A percentile compares a stretch with the other conserved stretches of the same genome.
Conservation (phyloP, 2,113 vertebrate species). For the Dolichallabes microphthalmus region DNA sequence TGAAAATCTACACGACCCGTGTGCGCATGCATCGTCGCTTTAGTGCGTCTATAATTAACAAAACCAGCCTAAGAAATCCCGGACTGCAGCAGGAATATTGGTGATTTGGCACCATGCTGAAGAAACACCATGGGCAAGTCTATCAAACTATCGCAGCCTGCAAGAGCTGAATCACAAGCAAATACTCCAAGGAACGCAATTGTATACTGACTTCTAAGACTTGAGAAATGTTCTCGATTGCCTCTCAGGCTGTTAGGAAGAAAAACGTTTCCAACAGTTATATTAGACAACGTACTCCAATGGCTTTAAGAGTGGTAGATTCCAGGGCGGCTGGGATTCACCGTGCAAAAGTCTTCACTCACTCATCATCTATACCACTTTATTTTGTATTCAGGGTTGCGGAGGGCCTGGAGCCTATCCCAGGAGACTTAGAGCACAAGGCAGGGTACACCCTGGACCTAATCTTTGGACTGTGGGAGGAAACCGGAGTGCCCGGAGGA, state of each 20-base stretch:
- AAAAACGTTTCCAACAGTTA: slow-evolving; percentile 5
- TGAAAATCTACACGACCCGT: neutral
- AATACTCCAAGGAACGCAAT: neutral
- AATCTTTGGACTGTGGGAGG: too few species aligned
- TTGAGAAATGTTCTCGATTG: neutral
- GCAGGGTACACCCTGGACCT: too few species aligned
- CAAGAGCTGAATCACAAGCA: neutral
- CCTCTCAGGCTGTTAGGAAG: neutral
- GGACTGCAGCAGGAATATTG: neutral
- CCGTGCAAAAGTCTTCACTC: too few species aligned
- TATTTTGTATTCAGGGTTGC: too few species aligned
- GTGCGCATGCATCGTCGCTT: neutral
- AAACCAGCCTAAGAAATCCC: neutral
- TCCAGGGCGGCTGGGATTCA: neutral
- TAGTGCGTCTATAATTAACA: neutral
- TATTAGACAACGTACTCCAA: slow-evolving; percentile 21
- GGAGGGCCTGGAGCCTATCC: too few species aligned
- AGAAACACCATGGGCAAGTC: neutral
- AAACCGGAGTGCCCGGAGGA: too few species aligned
- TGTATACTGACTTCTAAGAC: neutral
- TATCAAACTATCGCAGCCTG: neutral
- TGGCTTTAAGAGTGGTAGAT: slow-evolving; percentile 14
- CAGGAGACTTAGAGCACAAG: too few species aligned
- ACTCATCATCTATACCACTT: too few species aligned
- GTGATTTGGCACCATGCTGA: neutral